Base-by-base conservation (phyloP, 2,797 vertebrate genomes). In the Gymnoscopelus braueri region DNA sequence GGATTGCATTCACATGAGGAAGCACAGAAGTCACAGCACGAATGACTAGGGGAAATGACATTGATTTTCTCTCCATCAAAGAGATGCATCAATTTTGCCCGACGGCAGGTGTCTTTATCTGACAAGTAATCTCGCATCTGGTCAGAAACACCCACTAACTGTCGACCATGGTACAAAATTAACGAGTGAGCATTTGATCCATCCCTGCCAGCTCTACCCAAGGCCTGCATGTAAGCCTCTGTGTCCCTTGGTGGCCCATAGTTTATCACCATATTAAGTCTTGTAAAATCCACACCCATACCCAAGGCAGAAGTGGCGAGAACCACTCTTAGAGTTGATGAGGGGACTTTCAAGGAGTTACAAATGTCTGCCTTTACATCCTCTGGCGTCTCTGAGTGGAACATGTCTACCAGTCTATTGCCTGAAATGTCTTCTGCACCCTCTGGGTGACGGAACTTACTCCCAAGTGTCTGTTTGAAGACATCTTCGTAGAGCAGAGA, bases 191-290 rank as follows among this genome's bases (percentile, higher is more conserved):
- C 44, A n/a, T n/a, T 44, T 26, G 39, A 49, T 10, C 47, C 24
- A 32, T 59, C 55, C 24, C 55, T 49, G 44, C 65, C 65, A 26
- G 54, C 65, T 50, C 54, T 58, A 23, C 65, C 65, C 26, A 23
- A 67, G 24, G 44, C 65, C 32, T 59, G 65, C 55, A 67, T 52
- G 55, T 67, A 52, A 13, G 57, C 4, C 58, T 68, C 56, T 12
- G 49, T 24, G 48, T 68, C 26, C 51, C n/a, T 58, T 26, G 32
- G 65, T 26, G 55, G 56, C 8, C 65, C 56, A 60, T 68, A 59
- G 13, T 60, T 15, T 8, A 68, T 10, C 2, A 59, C 2, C 26
- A 60, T 44, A 29, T 68, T 13, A 14, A 68, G 19, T 50, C 26
- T 15, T 26, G 49, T 19, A 3, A 68, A 53, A 29, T 68, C 66